Percentiles rank a stretch among this genome's conserved stretches.
Evolutionary conservation across 2,797 vertebrate genomes (phyloP).

Genomic region (Coregonus suidteri): DNA sequence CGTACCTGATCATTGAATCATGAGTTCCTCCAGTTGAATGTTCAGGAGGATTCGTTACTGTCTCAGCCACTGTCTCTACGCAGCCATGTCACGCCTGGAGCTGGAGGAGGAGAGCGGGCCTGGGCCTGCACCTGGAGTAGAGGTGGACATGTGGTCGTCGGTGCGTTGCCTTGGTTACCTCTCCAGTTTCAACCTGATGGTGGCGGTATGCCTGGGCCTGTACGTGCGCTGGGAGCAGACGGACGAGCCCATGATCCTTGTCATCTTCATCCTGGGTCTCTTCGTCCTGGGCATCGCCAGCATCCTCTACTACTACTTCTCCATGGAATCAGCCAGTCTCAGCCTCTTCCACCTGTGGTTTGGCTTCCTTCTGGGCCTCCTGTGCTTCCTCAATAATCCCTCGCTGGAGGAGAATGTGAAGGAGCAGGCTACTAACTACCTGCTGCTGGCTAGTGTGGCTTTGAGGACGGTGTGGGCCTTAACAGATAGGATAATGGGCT

Average conservation of each 20-base stretch:
- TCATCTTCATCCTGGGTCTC: slow-evolving; percentile 96
- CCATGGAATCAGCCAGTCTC: slow-evolving; percentile 93
- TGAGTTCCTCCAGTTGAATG: background rate
- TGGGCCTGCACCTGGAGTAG: slow-evolving; percentile 38
- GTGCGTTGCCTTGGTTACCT: slow-evolving; percentile 92
- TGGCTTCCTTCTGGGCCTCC: slow-evolving; percentile 93
- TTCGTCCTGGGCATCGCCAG: slow-evolving; percentile 95
- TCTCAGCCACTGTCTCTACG: background rate
- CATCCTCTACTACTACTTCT: slow-evolving; percentile 97
- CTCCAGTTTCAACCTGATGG: slow-evolving; percentile 87
- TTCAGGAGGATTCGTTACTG: background rate
- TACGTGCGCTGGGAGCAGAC: slow-evolving; percentile 97
- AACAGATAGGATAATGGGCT: slow-evolving; percentile 87
- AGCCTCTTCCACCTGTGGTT: slow-evolving; percentile 96
- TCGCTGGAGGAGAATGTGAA: slow-evolving; percentile 84
- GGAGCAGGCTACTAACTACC: slow-evolving; percentile 89
- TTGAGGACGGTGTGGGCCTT: slow-evolving; percentile 85
- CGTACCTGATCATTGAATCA: background rate
- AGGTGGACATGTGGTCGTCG: slow-evolving; percentile 88
- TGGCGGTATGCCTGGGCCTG: slow-evolving; percentile 93
- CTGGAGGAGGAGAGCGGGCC: slow-evolving; percentile 23
- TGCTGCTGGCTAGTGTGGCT: slow-evolving; percentile 85
- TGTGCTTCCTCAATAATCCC: slow-evolving; percentile 91
- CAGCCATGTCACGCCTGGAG: slow-evolving; percentile 51
- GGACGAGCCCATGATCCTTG: slow-evolving; percentile 86